Evolutionary conservation across 2,888 invertebrate genomes (phyloP), one percentile per base, ranked within the genome.

Genomic region (Drepana falcataria): DNA sequence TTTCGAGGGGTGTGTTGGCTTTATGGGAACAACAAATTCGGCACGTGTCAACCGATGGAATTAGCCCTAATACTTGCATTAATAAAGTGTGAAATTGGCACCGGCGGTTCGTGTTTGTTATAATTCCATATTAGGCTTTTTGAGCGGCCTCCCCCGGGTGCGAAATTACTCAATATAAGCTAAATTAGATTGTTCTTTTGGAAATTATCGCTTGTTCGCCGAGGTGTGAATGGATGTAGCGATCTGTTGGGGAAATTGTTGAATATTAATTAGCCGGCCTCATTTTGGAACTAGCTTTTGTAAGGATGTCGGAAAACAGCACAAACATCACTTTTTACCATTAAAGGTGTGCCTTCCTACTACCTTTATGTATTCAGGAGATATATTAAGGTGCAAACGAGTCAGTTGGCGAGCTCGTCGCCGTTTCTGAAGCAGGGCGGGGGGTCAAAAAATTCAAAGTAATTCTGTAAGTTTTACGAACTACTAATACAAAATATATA

Each of bases 31-130:
- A 79, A 76, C 86, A 81, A 87, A 88, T 85, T 87, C 81, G 87
- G 85, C 90, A 87, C 91, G 90, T 90, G 90, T 84, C 89, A 78
- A 81, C 75, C 81, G 83, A 79, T 76, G 87, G 88, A 87, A 89
- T 90, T 89, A 89, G 87, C 83, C 72, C 76, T 90, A 90, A 91
- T 91, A 88, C 90, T 89, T 84, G 83, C 86, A 88, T 87, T 91
- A 90, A 91, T 91, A 90, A 90, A 91, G 91, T 91, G 91, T 91
- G 90, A 91, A 91, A 91, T 91, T 90, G 89, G 83, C 79, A 87
- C 88, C 84, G 78, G 71, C 79, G 69, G 74, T 54, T 68, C 65
- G 68, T 87, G 84, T 87, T 89, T 85, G 87, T 85, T 87, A 83
- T 88, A 86, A 89, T 87, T 85, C 87, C 80, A 79, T 87, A 87